These are phyloP conservation scores for Heliconius hewitsoni DNA, from an alignment of 1,140 invertebrate species.

Conservation along the genomic window DNA sequence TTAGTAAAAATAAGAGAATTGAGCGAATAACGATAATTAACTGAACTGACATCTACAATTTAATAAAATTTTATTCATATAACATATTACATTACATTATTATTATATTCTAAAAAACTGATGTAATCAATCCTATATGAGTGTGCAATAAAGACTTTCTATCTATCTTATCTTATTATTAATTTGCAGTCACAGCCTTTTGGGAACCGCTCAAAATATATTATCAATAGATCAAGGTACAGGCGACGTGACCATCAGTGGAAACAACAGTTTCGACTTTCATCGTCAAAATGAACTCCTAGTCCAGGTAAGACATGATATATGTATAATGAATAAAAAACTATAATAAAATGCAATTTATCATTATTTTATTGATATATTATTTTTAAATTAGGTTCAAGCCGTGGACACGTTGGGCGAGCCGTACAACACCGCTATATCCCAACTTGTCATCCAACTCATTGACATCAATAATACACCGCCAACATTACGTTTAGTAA, in stretches of 20 bases:
- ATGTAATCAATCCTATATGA: no score
- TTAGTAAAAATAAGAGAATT: no score
- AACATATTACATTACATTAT: no score
- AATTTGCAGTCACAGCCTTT: conserved; percentile 71
- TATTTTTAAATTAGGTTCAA: conserved; percentile 51
- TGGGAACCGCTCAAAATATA: conserved; percentile 66
- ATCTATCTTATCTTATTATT: no score
- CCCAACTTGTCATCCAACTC: conserved; percentile 80
- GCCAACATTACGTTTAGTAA: conserved; percentile 76
- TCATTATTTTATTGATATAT: neutral
- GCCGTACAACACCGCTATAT: conserved; percentile 72
- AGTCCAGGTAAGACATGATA: conserved; percentile 71
- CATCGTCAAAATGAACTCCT: conserved; percentile 81
- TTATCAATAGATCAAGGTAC: conserved; percentile 71
- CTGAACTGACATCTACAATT: no score
- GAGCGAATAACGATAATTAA: no score
- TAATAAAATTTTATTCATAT: no score
- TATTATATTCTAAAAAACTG: no score
- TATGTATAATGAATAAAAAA: no score
- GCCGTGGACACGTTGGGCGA: conserved; percentile 74
- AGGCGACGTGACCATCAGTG: conserved; percentile 76
- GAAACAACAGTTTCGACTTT: conserved; percentile 81
- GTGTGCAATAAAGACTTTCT: no score
- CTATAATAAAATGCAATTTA: no score
- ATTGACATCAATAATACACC: conserved; percentile 83